Evolutionary conservation across 2,797 vertebrate species (phyloP).

Genomic region (Aeoliscus strigatus): DNA sequence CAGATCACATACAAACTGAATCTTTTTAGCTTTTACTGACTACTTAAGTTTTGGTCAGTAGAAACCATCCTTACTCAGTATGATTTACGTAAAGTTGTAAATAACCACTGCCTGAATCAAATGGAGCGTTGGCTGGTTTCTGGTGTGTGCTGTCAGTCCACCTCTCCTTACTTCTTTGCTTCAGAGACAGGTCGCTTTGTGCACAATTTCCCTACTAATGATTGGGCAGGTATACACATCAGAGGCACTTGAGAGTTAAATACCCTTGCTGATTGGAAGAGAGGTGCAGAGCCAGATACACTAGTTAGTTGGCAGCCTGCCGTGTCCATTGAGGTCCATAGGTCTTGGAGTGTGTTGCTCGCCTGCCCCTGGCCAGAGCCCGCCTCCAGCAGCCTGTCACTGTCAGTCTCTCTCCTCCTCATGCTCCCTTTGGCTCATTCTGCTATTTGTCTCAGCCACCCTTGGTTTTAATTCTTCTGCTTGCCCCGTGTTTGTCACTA

Average conservation of each 20-base stretch:
- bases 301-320: slow-evolving; percentile 25
- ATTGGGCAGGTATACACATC: slow-evolving; percentile 37
- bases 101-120: background rate
- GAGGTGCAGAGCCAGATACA: slow-evolving; percentile 27
- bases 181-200: slow-evolving; percentile 50
- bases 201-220: slow-evolving; percentile 58
- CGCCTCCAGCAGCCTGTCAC: slow-evolving; percentile 24
- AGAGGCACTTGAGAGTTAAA: slow-evolving; percentile 36
- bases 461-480: slow-evolving; percentile 23
- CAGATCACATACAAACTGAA: too few species aligned
- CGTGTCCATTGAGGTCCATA: slow-evolving; percentile 21
- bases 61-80: too few species aligned
- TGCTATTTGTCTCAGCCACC: slow-evolving; percentile 6
- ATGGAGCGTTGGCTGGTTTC: slow-evolving; percentile 22
- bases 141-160: slow-evolving; percentile 34
- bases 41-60: too few species aligned
- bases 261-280: slow-evolving; percentile 35
- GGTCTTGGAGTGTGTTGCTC: slow-evolving; percentile 29
- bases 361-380: slow-evolving; percentile 27
- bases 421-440: background rate
- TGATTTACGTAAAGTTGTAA: background rate
- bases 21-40: too few species aligned
- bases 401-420: background rate
- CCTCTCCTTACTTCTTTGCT: slow-evolving; percentile 30
- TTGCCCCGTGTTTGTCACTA: slow-evolving; percentile 12